phyloP scores from a whole-genome alignment of 2,113 vertebrate species.

The Heterocephalus glaber region DNA sequence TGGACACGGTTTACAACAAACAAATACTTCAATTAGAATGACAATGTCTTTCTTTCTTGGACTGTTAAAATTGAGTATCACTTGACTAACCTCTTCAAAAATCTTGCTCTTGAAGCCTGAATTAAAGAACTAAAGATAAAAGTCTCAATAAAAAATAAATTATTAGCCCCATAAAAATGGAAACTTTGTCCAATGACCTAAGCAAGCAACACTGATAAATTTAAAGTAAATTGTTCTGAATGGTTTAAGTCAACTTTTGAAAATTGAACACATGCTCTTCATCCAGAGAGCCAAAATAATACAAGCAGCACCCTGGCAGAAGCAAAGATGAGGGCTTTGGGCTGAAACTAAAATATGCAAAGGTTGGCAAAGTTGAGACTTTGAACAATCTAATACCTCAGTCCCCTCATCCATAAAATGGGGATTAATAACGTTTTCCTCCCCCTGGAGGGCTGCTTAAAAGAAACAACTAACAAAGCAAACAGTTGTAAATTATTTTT shows the following conservation, averaged over 20 bases:
- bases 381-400: conserved; percentile 47
- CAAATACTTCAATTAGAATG: neutral
- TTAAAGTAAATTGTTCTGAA: neutral
- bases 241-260: neutral
- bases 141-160: neutral
- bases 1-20: neutral
- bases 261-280: neutral
- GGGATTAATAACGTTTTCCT: conserved; percentile 59
- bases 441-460: neutral
- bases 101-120: neutral
- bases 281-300: conserved; percentile 11
- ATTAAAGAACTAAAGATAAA: neutral
- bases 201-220: neutral
- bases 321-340: neutral
- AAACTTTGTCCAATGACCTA: neutral
- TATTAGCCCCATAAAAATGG: neutral
- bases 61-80: neutral
- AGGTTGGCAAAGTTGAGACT: conserved; percentile 26
- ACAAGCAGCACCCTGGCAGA: neutral
- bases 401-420: conserved; percentile 66
- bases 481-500: conserved; percentile 65
- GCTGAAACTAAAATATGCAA: conserved; percentile 42
- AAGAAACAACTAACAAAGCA: conserved; percentile 54
- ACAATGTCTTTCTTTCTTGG: neutral
- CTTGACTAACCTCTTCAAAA: neutral